A percentile compares a stretch with the other conserved stretches of the same genome.
Evolutionary conservation across 2,797 vertebrate species (phyloP).

Genomic region (Tinamus major): DNA sequence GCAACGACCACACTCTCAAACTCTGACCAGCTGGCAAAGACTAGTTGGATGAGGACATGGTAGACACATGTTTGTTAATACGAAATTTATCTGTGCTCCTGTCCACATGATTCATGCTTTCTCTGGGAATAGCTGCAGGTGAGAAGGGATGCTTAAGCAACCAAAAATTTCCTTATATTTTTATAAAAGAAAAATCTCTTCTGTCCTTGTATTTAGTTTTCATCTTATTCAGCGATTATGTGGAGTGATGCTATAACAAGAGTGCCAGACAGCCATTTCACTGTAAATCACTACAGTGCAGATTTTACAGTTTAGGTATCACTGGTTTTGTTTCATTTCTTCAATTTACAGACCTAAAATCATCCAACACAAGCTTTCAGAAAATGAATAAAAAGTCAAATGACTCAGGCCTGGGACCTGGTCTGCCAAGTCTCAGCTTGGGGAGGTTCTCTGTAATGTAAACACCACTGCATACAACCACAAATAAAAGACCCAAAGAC

Average conservation of each 20-base stretch:
- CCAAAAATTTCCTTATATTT: conserved; percentile 22
- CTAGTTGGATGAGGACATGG: neutral
- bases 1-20: neutral
- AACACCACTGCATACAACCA: neutral
- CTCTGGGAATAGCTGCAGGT: neutral
- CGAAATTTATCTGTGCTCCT: conserved; percentile 36
- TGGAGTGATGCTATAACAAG: conserved; percentile 27
- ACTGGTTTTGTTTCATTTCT: conserved; percentile 12
- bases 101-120: conserved; percentile 13
- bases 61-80: neutral
- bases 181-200: conserved; percentile 6
- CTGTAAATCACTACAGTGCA: conserved; percentile 8
- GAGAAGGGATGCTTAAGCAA: neutral
- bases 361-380: neutral
- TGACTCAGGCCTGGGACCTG: neutral
- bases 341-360: conserved; percentile 19
- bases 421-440: neutral
- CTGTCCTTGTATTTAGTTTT: conserved; percentile 1
- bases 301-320: conserved; percentile 43
- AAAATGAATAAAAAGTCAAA: conserved; percentile 24
- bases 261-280: neutral
- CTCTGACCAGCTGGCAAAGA: neutral
- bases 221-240: neutral
- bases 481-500: conserved; percentile 13
- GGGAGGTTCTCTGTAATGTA: neutral